Evolutionary conservation across 2,797 vertebrate species (phyloP), one percentile per base, ranked within the genome.

Genomic region (Phoxinus dragarum): DNA sequence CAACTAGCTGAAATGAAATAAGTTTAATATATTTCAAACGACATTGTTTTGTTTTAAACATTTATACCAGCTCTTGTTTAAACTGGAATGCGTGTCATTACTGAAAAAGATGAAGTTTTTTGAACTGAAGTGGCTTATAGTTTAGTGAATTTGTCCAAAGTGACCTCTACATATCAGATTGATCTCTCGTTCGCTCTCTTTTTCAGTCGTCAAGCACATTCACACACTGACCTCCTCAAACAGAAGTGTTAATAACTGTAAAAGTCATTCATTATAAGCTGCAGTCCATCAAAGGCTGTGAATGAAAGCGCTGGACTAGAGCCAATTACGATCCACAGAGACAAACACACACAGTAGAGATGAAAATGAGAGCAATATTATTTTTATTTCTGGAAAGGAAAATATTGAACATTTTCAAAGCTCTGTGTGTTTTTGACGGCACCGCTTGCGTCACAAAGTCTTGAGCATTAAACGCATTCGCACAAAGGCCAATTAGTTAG

Each of bases 251-350:
- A 94, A 93, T 94, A 90, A 92, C 90, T 92, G 92, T 92, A 93
- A 94, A 94, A 94, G 90, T 91, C 89, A 93, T 93, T 93, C 93
- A 95, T 94, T 93, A 94, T 93, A 94, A 94, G 92, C 91, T 93
- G 91, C 93, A 76, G 73, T 81, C 86, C 56, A 68, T 81, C 82
- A 81, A 75, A 87, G 34, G 42, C 86, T 80, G 61, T 49, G 68
- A 84, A 87, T 74, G 61, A 76, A 87, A 56, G 47, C 36, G 40
- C 34, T 85, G 80, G 83, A 89, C 36, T n/a, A 86, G 49, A 83
- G 86, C 84, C 88, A 78, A 78, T 86, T 89, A 87, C 74, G 52
- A 71, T 84, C 76, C 78, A 64, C 34, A 17, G 73, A 85, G 64
- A 69, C 78, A 84, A 80, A 87, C 82, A 71, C 52, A 71, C 56